Evolutionary conservation across 2,888 invertebrate species (phyloP), one percentile per base, ranked within the genome.

Genomic region (Hemicrepidius hirtus): DNA sequence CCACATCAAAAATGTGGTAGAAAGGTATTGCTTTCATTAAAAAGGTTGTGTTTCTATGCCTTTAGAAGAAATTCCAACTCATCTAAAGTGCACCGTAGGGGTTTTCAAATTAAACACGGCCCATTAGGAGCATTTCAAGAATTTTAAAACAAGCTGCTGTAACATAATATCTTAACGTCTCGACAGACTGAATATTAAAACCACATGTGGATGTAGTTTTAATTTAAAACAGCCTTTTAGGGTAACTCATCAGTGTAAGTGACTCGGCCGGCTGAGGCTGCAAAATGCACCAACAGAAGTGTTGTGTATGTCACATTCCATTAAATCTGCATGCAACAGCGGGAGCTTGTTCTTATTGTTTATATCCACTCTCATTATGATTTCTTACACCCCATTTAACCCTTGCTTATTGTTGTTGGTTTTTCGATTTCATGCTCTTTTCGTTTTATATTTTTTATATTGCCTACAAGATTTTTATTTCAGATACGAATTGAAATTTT

Each of bases 191-290:
- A 63, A 76, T 78, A 78, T 77, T 78, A 76, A 77, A 76, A 76
- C 78, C 78, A 78, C 77, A 78, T 78, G 77, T 78, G 76, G 67
- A 75, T 76, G 75, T 37, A 73, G 62, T 77, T 75, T 75, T 77
- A 76, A 76, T 76, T 76, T 76, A 66, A 74, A 74, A 68, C 72
- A 67, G 68, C 67, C 64, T 75, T 77, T 71, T 72, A 67, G 60
- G 49, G 68, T 62, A 73, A 71, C 74, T 78, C 78, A 78, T 78
- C 78, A 78, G 69, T 44, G 69, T 73, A 77, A 78, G 78, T 78
- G 75, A 76, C 69, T 73, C n/a, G 46, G 57, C 35, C n/a, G 46
- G 57, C 35, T 37, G 46, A 49, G 63, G 64, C 71, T 71, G 73
- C 41, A 73, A 74, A 77, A 69, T 67, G 65, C 71, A 68, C 44